These are phyloP conservation scores for Temnopleurus reevesii DNA, from an alignment of 53 echinoderm and acorn worm species.

Conservation along the genomic window DNA sequence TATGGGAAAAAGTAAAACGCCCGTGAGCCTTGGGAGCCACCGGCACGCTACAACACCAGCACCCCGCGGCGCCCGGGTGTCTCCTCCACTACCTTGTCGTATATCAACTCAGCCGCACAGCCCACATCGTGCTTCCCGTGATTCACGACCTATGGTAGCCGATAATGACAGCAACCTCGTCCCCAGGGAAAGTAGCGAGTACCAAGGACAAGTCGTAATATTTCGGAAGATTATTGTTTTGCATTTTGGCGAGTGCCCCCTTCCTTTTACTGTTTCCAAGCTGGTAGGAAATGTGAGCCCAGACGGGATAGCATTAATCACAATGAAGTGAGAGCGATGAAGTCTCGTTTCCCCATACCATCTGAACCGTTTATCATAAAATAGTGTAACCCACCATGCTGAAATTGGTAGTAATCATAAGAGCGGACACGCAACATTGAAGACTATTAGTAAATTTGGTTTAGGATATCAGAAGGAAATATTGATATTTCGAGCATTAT, in stretches of 20 bases:
- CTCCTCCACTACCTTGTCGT: conserved; percentile 30
- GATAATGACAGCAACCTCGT: conserved; percentile 41
- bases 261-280: conserved; percentile 20
- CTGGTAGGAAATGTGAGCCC: neutral
- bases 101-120: conserved; percentile 48
- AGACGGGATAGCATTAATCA: conserved; percentile 32
- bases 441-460: too few species aligned
- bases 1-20: neutral
- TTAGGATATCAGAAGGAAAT: too few species aligned
- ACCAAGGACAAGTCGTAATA: conserved; percentile 42
- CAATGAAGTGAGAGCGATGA: conserved; percentile 31
- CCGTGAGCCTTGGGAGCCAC: conserved; percentile 32
- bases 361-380: too few species aligned
- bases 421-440: too few species aligned
- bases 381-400: too few species aligned
- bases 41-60: conserved; percentile 38
- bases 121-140: conserved; percentile 24
- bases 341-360: neutral
- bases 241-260: neutral
- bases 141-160: conserved; percentile 36
- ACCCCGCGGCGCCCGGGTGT: conserved; percentile 48
- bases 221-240: conserved; percentile 2
- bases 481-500: too few species aligned
- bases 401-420: too few species aligned
- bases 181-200: conserved; percentile 29